Base-by-base conservation (phyloP, 2,888 invertebrate genomes). In the Dasypogon diadema region DNA sequence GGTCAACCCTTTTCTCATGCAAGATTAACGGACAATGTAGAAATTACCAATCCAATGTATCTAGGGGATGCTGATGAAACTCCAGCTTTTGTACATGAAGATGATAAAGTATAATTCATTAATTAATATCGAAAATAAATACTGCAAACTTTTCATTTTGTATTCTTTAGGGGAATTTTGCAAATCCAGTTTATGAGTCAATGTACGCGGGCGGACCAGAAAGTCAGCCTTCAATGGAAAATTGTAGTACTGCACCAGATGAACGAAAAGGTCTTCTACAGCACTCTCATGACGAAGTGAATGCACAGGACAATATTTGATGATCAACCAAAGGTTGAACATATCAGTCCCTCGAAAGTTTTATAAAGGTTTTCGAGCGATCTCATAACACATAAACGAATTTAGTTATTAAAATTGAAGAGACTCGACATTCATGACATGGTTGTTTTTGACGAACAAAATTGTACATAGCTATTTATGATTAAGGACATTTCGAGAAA, bases 1-100 rank as follows among this genome's bases (percentile, higher is more conserved):
- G 89, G 90, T 2, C 87, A 88, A 79, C 89, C 91, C 68, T 94
- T 94, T 84, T 91, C 91, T 80, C 95, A 95, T 87, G 91, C 92
- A 77, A 89, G 94, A 10, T 90, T 95, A 82, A 89, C 93, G 76
- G 94, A 95, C 86, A 94, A 93, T 86, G 93, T 95, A 82, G 95
- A 94, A 88, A 93, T 93, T 82, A 91, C 88, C 83, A 95, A 95
- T 88, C 95, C 95, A 26, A 94, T 95, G 91, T 95, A 94, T 86
- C 89, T 93, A 75, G 92, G 91, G 77, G 92, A 91, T 81, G 89
- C 89, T 78, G 93, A 93, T 79, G 89, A 91, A 80, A 90, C 90
- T 78, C 90, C 90, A 21, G 81, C 85, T 0, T 86, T 85, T 77
- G 83, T 84, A 1, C 90, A 90, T 79, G 88, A 88, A 81, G 87